Evolutionary conservation across 2,797 vertebrate genomes (phyloP).

Genomic region (Acanthurus tractus): DNA sequence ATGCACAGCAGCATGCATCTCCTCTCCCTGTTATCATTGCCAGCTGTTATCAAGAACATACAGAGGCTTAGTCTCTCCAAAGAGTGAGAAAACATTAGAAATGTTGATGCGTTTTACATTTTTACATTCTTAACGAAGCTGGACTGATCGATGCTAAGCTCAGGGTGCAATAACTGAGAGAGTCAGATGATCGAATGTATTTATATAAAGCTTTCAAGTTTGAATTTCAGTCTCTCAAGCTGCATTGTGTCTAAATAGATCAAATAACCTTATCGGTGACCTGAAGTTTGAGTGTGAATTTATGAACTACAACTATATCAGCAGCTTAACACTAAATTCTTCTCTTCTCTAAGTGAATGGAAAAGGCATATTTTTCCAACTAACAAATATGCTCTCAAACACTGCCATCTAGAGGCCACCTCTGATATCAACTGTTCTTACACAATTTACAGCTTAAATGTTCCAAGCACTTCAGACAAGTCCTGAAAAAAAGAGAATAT

Average conservation of each 20-base stretch:
- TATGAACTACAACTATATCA: constrained; percentile 3
- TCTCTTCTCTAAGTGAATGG: background rate
- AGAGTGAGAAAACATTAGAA: background rate
- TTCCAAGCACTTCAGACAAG: background rate
- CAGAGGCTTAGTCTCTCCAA: background rate
- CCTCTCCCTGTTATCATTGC: constrained; percentile 6
- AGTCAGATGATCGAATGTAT: constrained; percentile 3
- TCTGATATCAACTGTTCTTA: background rate
- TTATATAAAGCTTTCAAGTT: background rate
- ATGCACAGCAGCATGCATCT: background rate
- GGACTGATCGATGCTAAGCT: background rate
- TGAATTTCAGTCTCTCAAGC: constrained; percentile 10
- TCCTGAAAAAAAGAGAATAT: background rate
- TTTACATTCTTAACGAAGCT: constrained; percentile 4
- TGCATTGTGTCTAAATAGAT: constrained; percentile 34
- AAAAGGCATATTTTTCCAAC: background rate
- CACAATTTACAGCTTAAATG: background rate
- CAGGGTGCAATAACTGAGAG: background rate
- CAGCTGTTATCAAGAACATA: constrained; percentile 4
- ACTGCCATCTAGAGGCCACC: constrained; percentile 77
- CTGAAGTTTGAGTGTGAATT: constrained; percentile 26
- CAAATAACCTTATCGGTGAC: constrained; percentile 1
- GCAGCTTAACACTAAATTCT: background rate
- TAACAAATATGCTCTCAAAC: constrained; percentile 52
- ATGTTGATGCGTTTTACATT: background rate